Evolutionary conservation across 2,113 vertebrate species (phyloP).

Genomic region (Perca fluviatilis): DNA sequence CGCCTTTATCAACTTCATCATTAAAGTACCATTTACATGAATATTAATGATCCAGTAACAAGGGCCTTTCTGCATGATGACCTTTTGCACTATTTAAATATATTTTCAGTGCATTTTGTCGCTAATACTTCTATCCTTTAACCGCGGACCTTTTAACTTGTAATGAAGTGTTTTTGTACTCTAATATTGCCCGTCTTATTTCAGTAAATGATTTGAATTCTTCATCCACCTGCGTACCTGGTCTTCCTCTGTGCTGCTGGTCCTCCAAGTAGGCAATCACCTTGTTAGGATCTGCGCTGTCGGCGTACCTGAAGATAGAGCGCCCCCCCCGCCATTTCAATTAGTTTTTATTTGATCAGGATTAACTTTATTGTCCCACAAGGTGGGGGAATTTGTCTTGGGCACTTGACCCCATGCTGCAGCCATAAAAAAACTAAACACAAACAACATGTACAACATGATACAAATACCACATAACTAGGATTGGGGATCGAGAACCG

Average conservation of each 20-base stretch:
- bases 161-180: not conserved
- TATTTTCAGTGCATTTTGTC: not conserved
- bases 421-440: no score
- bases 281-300: slow-evolving; percentile 74
- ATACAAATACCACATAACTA: no score
- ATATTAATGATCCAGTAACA: not conserved
- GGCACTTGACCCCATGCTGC: no score
- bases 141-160: not conserved
- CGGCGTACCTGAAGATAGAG: slow-evolving; percentile 70
- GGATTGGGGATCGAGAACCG: no score
- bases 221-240: slow-evolving; percentile 59
- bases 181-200: not conserved
- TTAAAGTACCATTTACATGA: not conserved
- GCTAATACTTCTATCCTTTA: not conserved
- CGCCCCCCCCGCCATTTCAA: no score
- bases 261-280: slow-evolving; percentile 81
- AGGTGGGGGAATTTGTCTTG: no score
- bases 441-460: no score
- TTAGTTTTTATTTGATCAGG: not conserved
- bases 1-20: no score
- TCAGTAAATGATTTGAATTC: not conserved
- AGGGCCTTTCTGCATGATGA: not conserved
- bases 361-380: no score
- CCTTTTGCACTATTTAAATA: not conserved
- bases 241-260: slow-evolving; percentile 66